phyloP scores from a whole-genome alignment of 2,113 vertebrate genomes.

The Genyomyrus donnyi region DNA sequence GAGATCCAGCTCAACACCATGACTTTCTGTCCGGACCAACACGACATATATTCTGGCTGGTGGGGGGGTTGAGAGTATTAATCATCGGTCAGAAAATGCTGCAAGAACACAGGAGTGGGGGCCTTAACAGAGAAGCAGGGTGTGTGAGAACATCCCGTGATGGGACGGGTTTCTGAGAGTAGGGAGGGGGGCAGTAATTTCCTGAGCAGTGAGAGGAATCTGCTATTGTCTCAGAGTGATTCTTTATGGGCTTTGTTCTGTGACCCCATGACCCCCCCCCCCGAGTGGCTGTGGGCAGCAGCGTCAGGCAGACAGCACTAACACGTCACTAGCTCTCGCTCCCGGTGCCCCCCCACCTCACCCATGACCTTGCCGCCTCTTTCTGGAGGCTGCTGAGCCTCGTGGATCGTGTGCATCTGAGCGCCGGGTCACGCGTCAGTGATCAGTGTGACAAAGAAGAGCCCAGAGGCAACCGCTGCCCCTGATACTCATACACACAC shows the following conservation, averaged over 20 bases:
- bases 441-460: neutral
- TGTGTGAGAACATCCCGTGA: neutral
- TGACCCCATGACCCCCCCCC: neutral
- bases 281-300: neutral
- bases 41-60: neutral
- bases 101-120: neutral
- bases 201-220: neutral
- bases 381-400: neutral
- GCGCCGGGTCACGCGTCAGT: neutral
- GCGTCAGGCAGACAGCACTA: neutral
- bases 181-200: neutral
- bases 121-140: neutral
- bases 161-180: neutral
- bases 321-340: neutral
- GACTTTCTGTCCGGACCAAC: neutral
- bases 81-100: neutral
- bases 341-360: neutral
- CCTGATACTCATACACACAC: neutral
- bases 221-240: neutral
- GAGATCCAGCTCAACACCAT: no score
- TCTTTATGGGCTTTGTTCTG: neutral
- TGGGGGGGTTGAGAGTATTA: neutral
- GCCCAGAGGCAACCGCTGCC: neutral
- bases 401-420: neutral
- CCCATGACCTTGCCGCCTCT: neutral